Evolutionary conservation across 2,888 invertebrate genomes (phyloP).

Genomic region (Noctua janthina): DNA sequence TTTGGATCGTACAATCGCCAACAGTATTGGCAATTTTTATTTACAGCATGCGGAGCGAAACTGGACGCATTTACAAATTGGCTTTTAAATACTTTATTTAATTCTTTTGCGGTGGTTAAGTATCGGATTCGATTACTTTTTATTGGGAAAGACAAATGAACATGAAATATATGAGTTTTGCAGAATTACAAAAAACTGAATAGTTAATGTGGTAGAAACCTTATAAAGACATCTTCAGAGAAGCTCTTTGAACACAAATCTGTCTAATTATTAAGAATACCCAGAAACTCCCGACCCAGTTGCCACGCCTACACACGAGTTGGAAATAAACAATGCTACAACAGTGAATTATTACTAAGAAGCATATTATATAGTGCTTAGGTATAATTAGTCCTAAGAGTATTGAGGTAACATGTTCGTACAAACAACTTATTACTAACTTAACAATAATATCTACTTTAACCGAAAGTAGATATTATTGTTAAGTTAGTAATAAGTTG

Average conservation of each 20-base stretch:
- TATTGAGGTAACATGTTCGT: slow-evolving; percentile 1
- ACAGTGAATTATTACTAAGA: slow-evolving; percentile 17
- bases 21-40: slow-evolving; percentile 49
- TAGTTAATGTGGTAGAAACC: not conserved
- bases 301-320: not conserved
- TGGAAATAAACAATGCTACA: not conserved
- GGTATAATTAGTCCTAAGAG: slow-evolving; percentile 7
- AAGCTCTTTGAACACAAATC: not conserved
- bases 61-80: slow-evolving; percentile 42
- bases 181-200: not conserved
- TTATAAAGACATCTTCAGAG: not conserved
- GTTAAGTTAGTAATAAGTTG: not conserved
- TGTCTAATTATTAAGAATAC: too few species aligned
- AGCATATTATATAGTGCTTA: slow-evolving; percentile 2
- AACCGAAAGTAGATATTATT: not conserved
- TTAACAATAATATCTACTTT: too few species aligned
- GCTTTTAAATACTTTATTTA: slow-evolving; percentile 41
- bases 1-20: slow-evolving; percentile 47
- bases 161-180: not conserved
- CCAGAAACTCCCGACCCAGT: not conserved
- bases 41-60: slow-evolving; percentile 44
- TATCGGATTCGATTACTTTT: slow-evolving; percentile 22
- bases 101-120: slow-evolving; percentile 14
- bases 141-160: not conserved
- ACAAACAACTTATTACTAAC: too few species aligned